Conservation (phyloP, 2,888 invertebrate genomes). For the Tethea ocularis region DNA sequence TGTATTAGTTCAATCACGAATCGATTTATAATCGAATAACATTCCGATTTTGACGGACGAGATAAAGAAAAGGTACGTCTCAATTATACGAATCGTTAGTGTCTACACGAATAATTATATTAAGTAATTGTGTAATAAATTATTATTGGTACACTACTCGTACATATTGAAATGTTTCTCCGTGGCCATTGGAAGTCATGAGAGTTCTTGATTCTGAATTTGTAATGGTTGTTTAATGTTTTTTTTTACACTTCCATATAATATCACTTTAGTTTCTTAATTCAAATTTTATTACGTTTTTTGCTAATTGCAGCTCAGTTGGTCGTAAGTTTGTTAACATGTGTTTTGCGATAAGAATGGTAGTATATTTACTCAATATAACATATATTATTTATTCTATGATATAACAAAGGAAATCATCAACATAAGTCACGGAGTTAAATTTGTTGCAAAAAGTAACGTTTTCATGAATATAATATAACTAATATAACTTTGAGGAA, state of each 20-base stretch:
- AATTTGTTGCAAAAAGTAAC: too few relatives aligned
- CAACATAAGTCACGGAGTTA: too few relatives aligned
- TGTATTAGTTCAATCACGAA: slow-evolving; percentile 42
- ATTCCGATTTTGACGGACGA: slow-evolving; percentile 32
- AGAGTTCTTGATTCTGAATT: not conserved
- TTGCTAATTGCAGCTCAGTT: too few relatives aligned
- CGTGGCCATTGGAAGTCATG: not conserved
- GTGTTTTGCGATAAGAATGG: too few relatives aligned
- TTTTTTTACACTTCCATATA: not conserved
- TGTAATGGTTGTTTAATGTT: not conserved
- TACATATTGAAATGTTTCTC: not conserved
- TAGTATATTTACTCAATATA: too few relatives aligned
- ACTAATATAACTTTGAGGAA: too few relatives aligned
- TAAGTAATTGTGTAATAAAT: slow-evolving; percentile 16
- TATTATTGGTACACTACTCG: slow-evolving; percentile 9
- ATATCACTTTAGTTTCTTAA: not conserved
- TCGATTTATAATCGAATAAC: slow-evolving; percentile 35
- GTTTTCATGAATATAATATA: too few relatives aligned
- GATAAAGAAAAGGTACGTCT: slow-evolving; percentile 34
- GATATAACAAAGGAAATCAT: too few relatives aligned
- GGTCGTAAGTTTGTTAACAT: too few relatives aligned
- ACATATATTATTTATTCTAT: too few relatives aligned
- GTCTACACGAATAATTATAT: slow-evolving; percentile 19
- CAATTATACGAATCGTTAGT: slow-evolving; percentile 27
- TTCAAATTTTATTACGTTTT: too few relatives aligned